Conservation (phyloP, 1,140 invertebrate species). For the Drosophila bocqueti region DNA sequence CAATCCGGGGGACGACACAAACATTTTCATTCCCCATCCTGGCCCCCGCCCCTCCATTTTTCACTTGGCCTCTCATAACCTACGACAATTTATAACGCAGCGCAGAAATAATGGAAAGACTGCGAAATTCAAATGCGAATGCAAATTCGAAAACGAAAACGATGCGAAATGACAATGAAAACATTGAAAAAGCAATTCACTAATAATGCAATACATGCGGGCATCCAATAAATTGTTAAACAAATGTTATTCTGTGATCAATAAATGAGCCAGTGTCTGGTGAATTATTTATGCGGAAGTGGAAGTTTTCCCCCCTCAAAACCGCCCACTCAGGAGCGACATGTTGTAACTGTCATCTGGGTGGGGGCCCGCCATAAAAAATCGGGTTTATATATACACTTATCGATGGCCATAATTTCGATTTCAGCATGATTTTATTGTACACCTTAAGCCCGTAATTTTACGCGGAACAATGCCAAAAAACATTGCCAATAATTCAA, state of each 20-base stretch:
- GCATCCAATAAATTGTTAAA: conserved; percentile 75
- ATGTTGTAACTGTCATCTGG: conserved; percentile 72
- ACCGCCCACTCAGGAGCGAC: conserved; percentile 28
- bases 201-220: conserved; percentile 39
- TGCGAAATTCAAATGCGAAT: conserved; percentile 59
- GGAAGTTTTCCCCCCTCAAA: conserved; percentile 9
- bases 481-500: conserved; percentile 68
- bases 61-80: conserved; percentile 66
- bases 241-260: conserved; percentile 80
- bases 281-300: conserved; percentile 74
- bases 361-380: conserved; percentile 25
- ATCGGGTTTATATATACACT: conserved; percentile 11
- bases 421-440: conserved; percentile 69
- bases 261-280: conserved; percentile 62
- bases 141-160: conserved; percentile 37
- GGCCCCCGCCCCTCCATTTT: not conserved
- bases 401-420: conserved; percentile 36
- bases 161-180: conserved; percentile 34
- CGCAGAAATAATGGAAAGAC: conserved; percentile 23
- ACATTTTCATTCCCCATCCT: conserved; percentile 40
- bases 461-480: conserved; percentile 58
- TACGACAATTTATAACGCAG: conserved; percentile 78
- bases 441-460: conserved; percentile 68
- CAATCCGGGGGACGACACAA: conserved; percentile 54
- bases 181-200: conserved; percentile 63